Conservation (phyloP, 2,888 invertebrate genomes). For the Hydroisotoma schaefferi region DNA sequence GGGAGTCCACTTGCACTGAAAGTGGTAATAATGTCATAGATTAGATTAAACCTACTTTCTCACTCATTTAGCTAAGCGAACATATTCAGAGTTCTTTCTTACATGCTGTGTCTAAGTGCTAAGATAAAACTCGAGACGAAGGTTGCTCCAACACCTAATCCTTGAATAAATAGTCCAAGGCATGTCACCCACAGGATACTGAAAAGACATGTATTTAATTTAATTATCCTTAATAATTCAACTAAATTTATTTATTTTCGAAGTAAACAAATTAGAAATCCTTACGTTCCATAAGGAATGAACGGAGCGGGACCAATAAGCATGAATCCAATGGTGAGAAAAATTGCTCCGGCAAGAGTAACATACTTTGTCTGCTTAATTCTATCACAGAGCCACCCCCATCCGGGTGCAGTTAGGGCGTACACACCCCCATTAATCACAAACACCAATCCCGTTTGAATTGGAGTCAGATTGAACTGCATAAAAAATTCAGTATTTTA, state of each 20-base stretch:
- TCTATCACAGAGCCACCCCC: slow-evolving; percentile 77
- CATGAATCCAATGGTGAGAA: slow-evolving; percentile 66
- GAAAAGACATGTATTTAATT: slow-evolving; percentile 30
- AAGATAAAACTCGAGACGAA: slow-evolving; percentile 82
- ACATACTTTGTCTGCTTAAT: slow-evolving; percentile 65
- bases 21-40: not conserved
- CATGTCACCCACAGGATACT: slow-evolving; percentile 67
- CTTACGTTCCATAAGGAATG: slow-evolving; percentile 62
- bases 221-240: not conserved
- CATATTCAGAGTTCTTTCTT: slow-evolving; percentile 54
- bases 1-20: slow-evolving; percentile 69
- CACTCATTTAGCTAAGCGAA: not conserved
- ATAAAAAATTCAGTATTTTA: too few relatives aligned
- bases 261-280: slow-evolving; percentile 10
- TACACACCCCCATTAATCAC: slow-evolving; percentile 78
- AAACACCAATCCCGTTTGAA: slow-evolving; percentile 73
- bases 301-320: slow-evolving; percentile 79
- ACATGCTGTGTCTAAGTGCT: slow-evolving; percentile 75
- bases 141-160: slow-evolving; percentile 81
- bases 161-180: slow-evolving; percentile 69
- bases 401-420: slow-evolving; percentile 61
- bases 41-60: not conserved
- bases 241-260: not conserved
- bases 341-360: slow-evolving; percentile 64
- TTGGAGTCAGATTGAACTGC: slow-evolving; percentile 66